These are phyloP conservation scores for Drosophila colorata DNA, from an alignment of 2,888 invertebrate genomes.

Conservation along the genomic window DNA sequence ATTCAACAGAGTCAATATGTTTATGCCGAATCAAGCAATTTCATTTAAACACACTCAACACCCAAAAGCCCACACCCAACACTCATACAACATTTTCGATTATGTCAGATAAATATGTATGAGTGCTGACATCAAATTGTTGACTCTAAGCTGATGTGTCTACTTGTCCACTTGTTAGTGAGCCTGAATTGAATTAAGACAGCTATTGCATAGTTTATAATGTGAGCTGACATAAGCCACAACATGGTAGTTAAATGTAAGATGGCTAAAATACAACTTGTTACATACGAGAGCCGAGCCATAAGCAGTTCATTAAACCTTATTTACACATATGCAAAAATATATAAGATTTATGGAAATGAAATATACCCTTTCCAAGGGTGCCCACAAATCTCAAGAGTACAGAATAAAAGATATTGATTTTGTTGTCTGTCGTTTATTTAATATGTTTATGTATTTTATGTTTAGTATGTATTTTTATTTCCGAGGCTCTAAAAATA, in stretches of 20 bases:
- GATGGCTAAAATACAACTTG: constrained; percentile 16
- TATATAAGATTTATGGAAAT: no score
- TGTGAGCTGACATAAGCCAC: constrained; percentile 33
- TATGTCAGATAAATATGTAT: constrained; percentile 56
- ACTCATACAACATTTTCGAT: constrained; percentile 51
- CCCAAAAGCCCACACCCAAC: constrained; percentile 4
- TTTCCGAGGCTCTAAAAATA: constrained; percentile 85
- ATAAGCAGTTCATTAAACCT: background rate
- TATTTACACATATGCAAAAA: no score
- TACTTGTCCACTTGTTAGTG: constrained; percentile 20
- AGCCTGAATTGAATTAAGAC: constrained; percentile 46
- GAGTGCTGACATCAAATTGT: constrained; percentile 54
- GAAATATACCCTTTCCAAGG: no score
- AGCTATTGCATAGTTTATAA: constrained; percentile 48
- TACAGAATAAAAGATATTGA: background rate
- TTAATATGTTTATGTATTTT: constrained; percentile 81
- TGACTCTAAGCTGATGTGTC: constrained; percentile 41
- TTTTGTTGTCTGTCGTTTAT: constrained; percentile 73
- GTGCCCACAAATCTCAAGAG: no score
- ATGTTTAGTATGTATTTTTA: constrained; percentile 84
- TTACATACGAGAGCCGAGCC: background rate
- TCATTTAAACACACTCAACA: constrained; percentile 77
- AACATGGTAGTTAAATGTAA: constrained; percentile 34
- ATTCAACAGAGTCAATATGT: constrained; percentile 80
- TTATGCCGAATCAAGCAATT: constrained; percentile 80